These are phyloP conservation scores for Platalea minor DNA, from an alignment of 2,797 vertebrate species.

Conservation along the genomic window DNA sequence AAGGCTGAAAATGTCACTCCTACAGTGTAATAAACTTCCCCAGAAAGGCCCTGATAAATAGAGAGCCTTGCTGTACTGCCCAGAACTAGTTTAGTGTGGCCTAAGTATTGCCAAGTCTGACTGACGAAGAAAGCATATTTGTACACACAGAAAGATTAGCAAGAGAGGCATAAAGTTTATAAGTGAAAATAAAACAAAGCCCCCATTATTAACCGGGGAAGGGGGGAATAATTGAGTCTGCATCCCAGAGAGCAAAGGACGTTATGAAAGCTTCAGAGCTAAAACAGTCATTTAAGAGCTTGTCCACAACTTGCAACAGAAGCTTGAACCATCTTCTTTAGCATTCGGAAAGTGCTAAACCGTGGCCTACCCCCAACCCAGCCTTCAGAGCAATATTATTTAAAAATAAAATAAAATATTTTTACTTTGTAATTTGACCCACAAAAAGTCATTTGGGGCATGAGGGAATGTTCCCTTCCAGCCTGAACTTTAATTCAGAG, in stretches of 20 bases:
- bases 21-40: conserved; percentile 42
- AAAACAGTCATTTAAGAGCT: conserved; percentile 23
- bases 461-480: conserved; percentile 48
- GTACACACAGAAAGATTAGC: conserved; percentile 56
- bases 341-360: conserved; percentile 37
- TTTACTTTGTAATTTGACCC: conserved; percentile 58
- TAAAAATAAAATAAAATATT: conserved; percentile 52
- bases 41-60: conserved; percentile 23
- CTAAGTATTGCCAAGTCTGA: conserved; percentile 27
- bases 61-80: conserved; percentile 20
- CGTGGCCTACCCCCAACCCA: not conserved
- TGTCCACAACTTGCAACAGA: conserved; percentile 43
- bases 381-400: conserved; percentile 41
- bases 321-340: conserved; percentile 32
- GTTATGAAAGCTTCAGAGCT: conserved; percentile 25
- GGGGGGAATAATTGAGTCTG: conserved; percentile 1
- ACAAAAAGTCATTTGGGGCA: conserved; percentile 49
- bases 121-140: conserved; percentile 38
- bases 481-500: conserved; percentile 55
- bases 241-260: conserved; percentile 10
- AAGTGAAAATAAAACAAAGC: conserved; percentile 57
- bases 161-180: conserved; percentile 49
- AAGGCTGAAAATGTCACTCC: conserved; percentile 50
- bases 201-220: not conserved
- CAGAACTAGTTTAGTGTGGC: conserved; percentile 42